Percentiles rank a stretch among this genome's conserved stretches.
phyloP scores from a whole-genome alignment of 2,888 invertebrate species.

The Luffia ferchaultella region DNA sequence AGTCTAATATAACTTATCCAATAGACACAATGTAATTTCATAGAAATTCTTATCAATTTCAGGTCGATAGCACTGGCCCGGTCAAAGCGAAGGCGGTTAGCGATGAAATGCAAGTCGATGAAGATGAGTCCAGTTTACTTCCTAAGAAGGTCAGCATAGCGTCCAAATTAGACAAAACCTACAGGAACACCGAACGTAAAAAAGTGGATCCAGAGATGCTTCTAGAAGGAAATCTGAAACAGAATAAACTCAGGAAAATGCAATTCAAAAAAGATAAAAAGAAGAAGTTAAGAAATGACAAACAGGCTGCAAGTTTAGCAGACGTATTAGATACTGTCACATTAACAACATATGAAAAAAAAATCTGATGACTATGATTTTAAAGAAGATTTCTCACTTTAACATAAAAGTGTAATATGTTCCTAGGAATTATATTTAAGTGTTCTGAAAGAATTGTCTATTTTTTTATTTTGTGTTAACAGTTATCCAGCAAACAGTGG shows the following conservation, averaged over 20 bases:
- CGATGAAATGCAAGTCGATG: slow-evolving; percentile 63
- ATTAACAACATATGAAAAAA: slow-evolving; percentile 38
- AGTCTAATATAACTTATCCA: too few relatives aligned
- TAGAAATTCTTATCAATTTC: too few relatives aligned
- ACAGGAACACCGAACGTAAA: slow-evolving; percentile 31
- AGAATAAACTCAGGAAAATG: slow-evolving; percentile 45
- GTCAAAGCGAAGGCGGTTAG: slow-evolving; percentile 55
- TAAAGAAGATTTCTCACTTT: slow-evolving; percentile 59
- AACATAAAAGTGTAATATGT: too few relatives aligned
- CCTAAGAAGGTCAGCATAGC: slow-evolving; percentile 46
- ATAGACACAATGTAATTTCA: too few relatives aligned
- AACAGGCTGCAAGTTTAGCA: slow-evolving; percentile 69
- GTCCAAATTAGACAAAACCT: slow-evolving; percentile 38
- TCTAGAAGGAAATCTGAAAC: slow-evolving; percentile 72
- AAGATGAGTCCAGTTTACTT: slow-evolving; percentile 42
- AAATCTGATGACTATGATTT: slow-evolving; percentile 67
- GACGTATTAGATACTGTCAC: slow-evolving; percentile 70
- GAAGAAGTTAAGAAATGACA: slow-evolving; percentile 60
- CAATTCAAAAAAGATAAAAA: slow-evolving; percentile 73
- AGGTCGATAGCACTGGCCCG: slow-evolving; percentile 71
- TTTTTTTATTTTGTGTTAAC: neutral
- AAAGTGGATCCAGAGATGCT: slow-evolving; percentile 72
- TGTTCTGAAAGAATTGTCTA: too few relatives aligned
- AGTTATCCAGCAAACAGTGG: neutral
- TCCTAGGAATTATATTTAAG: too few relatives aligned